These are phyloP conservation scores for Anarrhichthys ocellatus DNA, from an alignment of 2,113 vertebrate genomes.

Conservation along the genomic window DNA sequence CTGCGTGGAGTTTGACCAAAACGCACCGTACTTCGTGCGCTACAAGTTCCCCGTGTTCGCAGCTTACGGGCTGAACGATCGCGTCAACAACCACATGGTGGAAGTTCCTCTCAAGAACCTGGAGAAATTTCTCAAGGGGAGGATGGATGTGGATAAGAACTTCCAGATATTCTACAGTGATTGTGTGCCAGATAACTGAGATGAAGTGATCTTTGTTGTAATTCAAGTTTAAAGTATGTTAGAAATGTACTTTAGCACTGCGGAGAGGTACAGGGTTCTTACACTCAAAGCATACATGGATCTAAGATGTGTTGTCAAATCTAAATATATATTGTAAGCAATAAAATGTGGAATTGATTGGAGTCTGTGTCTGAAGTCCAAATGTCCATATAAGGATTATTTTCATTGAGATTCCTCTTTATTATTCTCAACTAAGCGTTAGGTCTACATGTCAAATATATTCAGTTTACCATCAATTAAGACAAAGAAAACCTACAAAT, in stretches of 20 bases:
- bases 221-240: conserved; percentile 2
- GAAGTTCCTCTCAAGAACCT: conserved; percentile 79
- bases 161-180: conserved; percentile 83
- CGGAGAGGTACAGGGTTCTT: not conserved
- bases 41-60: conserved; percentile 81
- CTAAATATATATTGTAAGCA: not conserved
- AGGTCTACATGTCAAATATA: not conserved
- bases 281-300: not conserved
- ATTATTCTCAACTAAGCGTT: not conserved
- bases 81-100: conserved; percentile 75
- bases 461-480: not conserved
- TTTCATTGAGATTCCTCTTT: not conserved
- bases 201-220: not conserved
- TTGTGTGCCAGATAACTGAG: conserved; percentile 73
- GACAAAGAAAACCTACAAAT: not conserved
- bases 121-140: conserved; percentile 79
- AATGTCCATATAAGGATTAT: not conserved
- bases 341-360: conserved; percentile 25
- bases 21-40: conserved; percentile 76
- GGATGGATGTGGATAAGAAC: conserved; percentile 81
- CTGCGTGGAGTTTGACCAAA: conserved; percentile 78
- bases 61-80: conserved; percentile 77
- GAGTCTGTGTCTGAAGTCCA: conserved; percentile 6
- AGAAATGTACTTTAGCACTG: not conserved
- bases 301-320: not conserved